Evolutionary conservation across 2,888 invertebrate genomes (phyloP), one percentile per base, ranked within the genome.

Genomic region (Lathronympha strigana): DNA sequence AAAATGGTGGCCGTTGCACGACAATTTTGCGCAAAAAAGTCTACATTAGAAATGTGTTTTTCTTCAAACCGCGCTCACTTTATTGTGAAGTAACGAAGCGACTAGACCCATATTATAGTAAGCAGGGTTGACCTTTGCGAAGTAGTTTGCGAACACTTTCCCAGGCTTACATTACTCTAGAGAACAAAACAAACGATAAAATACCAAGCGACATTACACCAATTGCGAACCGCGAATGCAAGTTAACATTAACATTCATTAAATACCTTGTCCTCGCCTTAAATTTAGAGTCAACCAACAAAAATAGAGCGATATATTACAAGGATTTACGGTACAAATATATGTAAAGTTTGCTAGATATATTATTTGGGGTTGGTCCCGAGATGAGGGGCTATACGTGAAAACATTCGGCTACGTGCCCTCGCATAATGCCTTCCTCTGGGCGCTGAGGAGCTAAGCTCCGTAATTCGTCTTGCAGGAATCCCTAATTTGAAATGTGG

Each of bases 301-400:
- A 92, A 91, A 91, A 92, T 92, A 91, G 87, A 90, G 91, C 89
- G 76, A 91, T 92, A 90, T 84, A 90, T 91, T 90, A 90, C 77
- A 76, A 87, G 90, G 92, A 92, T 92, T 92, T 91, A 92, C 88
- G 88, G 88, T 87, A 91, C 92, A 92, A 92, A 92, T 92, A 92
- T 92, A 92, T 92, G 92, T 92, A 90, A 92, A 92, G 92, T 92
- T 92, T 90, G 86, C 86, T 81, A 87, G 87, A 91, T 91, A 90
- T 91, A 92, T 92, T 91, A 92, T 92, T 82, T 86, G 90, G 91
- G 92, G 90, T 87, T 81, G 88, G 87, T 77, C 81, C 84, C 84
- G 82, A 86, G 88, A 86, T 83, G 88, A 83, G 83, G 86, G 85
- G 84, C 82, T 83, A 81, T 83, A 87, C 92, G 92, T 92, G 92